These are phyloP conservation scores for Mormyrops attenuatus DNA, from an alignment of 2,797 vertebrate genomes.

Conservation along the genomic window DNA sequence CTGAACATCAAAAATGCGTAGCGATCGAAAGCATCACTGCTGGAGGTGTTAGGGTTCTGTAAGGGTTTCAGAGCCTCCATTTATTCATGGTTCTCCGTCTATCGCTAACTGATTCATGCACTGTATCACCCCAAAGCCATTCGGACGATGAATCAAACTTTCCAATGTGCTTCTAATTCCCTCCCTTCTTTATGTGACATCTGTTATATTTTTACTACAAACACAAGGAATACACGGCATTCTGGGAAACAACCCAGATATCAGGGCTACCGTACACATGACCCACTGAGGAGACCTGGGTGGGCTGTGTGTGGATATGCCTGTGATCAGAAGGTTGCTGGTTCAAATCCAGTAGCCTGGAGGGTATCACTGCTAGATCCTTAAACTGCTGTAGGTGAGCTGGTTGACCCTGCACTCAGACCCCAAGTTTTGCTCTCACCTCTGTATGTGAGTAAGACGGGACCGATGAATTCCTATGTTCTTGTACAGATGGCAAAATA, in stretches of 20 bases:
- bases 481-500: not conserved
- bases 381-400: not conserved
- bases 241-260: not conserved
- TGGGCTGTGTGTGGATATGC: not conserved
- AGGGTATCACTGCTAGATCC: not conserved
- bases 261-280: not conserved
- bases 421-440: not conserved
- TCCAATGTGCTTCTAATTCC: not conserved
- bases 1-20: not conserved
- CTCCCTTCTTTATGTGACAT: constrained; percentile 13
- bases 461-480: not conserved
- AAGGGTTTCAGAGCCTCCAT: not conserved
- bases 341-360: not conserved
- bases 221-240: constrained; percentile 12
- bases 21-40: not conserved
- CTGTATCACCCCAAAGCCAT: not conserved
- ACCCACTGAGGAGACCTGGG: not conserved
- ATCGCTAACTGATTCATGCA: not conserved
- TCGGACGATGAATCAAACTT: not conserved
- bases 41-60: not conserved
- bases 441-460: not conserved
- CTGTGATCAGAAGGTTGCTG: not conserved
- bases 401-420: not conserved
- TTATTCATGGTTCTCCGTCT: not conserved
- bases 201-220: constrained; percentile 7